Evolutionary conservation across 1,140 invertebrate genomes (phyloP).

Genomic region (Cheumatopsyche charites): DNA sequence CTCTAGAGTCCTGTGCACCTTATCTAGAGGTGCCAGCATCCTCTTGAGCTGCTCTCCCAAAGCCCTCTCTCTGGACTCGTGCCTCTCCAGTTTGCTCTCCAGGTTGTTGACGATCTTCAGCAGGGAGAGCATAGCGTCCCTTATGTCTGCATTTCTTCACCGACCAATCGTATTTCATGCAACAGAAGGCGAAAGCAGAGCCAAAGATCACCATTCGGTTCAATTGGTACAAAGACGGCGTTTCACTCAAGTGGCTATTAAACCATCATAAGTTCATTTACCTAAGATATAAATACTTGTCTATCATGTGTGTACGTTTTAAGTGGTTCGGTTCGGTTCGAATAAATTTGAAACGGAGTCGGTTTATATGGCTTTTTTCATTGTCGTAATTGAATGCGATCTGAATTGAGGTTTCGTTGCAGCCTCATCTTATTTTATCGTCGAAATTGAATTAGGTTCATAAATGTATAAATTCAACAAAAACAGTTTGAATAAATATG

Average conservation of each 20-base stretch:
- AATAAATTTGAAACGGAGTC: not conserved
- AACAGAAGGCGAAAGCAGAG: too few species aligned
- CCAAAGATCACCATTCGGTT: conserved; percentile 2
- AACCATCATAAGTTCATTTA: conserved; percentile 36
- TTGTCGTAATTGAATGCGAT: not conserved
- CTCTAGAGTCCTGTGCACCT: conserved; percentile 72
- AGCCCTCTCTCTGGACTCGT: conserved; percentile 80
- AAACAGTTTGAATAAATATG: too few species aligned
- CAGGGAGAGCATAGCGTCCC: conserved; percentile 79
- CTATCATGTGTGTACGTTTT: not conserved
- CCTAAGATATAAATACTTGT: conserved; percentile 32
- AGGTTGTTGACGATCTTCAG: conserved; percentile 79
- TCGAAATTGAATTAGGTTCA: conserved; percentile 1
- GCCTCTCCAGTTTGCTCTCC: conserved; percentile 82
- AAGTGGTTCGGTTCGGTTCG: not conserved
- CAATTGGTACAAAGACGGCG: conserved; percentile 20
- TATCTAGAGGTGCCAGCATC: conserved; percentile 72
- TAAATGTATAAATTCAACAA: too few species aligned
- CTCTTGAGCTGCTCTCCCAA: conserved; percentile 81
- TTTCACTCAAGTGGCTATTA: conserved; percentile 27
- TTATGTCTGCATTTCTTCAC: conserved; percentile 80
- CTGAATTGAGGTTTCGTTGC: not conserved
- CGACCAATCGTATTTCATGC: too few species aligned
- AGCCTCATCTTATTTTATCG: not conserved
- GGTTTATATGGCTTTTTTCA: not conserved